phyloP scores from a whole-genome alignment of 2,113 vertebrate species.

The Anarhynchus alexandrinus region DNA sequence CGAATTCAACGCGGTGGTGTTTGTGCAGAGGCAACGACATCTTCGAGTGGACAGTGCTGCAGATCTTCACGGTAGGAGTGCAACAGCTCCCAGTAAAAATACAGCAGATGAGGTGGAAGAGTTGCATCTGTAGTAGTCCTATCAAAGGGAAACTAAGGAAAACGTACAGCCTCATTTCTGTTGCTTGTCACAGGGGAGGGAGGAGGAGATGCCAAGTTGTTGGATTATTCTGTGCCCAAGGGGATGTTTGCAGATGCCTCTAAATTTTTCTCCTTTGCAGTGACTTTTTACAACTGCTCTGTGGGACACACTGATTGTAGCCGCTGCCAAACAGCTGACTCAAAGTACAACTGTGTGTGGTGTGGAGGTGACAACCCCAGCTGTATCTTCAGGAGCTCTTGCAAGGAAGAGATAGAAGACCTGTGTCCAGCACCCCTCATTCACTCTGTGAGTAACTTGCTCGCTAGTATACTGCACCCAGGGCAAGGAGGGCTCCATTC shows the following conservation, averaged over 20 bases:
- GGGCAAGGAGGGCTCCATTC: neutral
- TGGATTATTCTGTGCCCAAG: neutral
- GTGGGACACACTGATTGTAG: conserved; percentile 93
- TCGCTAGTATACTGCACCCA: neutral
- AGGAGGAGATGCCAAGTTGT: neutral
- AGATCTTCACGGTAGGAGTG: conserved; percentile 82
- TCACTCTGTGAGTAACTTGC: conserved; percentile 78
- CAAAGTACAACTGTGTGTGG: conserved; percentile 91
- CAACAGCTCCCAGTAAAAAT: neutral
- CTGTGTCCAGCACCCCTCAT: conserved; percentile 92
- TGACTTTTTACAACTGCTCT: conserved; percentile 93
- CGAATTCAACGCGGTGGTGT: conserved; percentile 86
- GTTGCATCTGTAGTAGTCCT: neutral
- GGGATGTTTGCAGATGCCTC: neutral
- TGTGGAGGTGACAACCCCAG: conserved; percentile 80
- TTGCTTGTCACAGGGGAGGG: neutral
- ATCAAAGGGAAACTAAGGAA: neutral
- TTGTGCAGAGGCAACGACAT: conserved; percentile 84
- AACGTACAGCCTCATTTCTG: neutral
- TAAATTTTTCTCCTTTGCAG: conserved; percentile 66
- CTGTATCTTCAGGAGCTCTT: conserved; percentile 85
- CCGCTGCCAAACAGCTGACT: conserved; percentile 88
- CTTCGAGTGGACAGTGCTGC: conserved; percentile 91
- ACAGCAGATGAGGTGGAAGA: neutral
- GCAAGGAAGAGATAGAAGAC: conserved; percentile 79